A percentile compares a stretch with the other conserved stretches of the same genome.
Evolutionary conservation across 2,113 vertebrate species (phyloP).

Genomic region (Leptosomus discolor): DNA sequence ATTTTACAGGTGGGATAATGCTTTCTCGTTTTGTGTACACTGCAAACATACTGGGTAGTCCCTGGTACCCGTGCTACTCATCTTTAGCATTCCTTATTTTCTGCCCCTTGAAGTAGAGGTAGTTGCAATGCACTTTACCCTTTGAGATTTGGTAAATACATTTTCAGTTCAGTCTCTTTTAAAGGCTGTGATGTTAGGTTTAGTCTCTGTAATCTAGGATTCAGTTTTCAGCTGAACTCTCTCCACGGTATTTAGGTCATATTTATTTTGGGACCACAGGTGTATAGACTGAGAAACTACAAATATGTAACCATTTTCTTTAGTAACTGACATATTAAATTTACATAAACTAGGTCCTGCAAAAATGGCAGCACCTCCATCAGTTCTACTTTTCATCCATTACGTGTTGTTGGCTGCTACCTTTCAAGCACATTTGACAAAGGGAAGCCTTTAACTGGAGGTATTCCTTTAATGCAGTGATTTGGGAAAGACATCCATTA

Average conservation of each 20-base stretch:
- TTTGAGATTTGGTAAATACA: conserved; percentile 73
- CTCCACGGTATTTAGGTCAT: conserved; percentile 63
- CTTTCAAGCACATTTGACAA: neutral
- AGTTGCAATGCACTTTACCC: conserved; percentile 78
- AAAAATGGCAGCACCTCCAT: conserved; percentile 59
- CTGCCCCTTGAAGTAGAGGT: conserved; percentile 57
- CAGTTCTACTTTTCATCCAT: neutral
- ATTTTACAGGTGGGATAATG: neutral
- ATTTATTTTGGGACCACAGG: conserved; percentile 54
- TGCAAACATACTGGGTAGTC: conserved; percentile 35
- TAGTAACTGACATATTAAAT: conserved; percentile 28
- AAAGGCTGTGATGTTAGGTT: conserved; percentile 52
- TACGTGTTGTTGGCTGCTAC: neutral
- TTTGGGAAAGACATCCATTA: conserved; percentile 38
- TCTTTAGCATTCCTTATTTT: conserved; percentile 42
- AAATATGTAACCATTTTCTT: conserved; percentile 14
- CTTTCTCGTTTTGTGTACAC: neutral
- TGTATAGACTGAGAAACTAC: conserved; percentile 37
- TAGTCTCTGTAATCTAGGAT: conserved; percentile 46
- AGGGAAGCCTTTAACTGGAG: conserved; percentile 41
- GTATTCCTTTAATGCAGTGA: conserved; percentile 15
- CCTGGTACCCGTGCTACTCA: neutral
- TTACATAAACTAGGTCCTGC: conserved; percentile 62
- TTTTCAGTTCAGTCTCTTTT: conserved; percentile 70
- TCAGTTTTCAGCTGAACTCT: conserved; percentile 61